These are phyloP conservation scores for Nautilus pompilius DNA, from an alignment of 1,140 invertebrate genomes.

Conservation along the genomic window DNA sequence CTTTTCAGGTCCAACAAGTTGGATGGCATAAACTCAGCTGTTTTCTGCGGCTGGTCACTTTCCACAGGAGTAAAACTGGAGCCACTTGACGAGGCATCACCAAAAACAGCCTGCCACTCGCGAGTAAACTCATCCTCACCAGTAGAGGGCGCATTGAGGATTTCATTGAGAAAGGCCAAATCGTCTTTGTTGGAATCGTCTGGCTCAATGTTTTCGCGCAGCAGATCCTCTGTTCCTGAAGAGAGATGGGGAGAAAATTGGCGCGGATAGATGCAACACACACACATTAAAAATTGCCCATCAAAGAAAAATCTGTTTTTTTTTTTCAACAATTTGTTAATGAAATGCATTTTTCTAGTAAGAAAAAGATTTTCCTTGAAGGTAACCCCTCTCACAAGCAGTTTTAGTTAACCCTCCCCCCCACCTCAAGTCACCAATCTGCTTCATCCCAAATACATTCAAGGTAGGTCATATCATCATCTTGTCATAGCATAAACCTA, in stretches of 20 bases:
- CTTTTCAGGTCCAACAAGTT: constrained; percentile 55
- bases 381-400: too few relatives aligned
- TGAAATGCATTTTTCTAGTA: not conserved
- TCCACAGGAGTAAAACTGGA: constrained; percentile 28
- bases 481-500: too few relatives aligned
- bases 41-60: constrained; percentile 22
- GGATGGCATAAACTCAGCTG: constrained; percentile 56
- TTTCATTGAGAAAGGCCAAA: constrained; percentile 57
- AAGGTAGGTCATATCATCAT: too few relatives aligned
- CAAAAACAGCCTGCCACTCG: constrained; percentile 54
- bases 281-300: not conserved
- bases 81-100: constrained; percentile 22
- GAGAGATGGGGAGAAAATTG: not conserved
- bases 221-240: constrained; percentile 46
- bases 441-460: too few relatives aligned
- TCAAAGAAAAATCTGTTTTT: not conserved
- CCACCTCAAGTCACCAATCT: too few relatives aligned
- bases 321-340: not conserved
- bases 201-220: constrained; percentile 44
- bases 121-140: constrained; percentile 48
- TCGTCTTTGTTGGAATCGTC: constrained; percentile 56
- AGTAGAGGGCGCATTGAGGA: constrained; percentile 51
- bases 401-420: too few relatives aligned
- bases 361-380: too few relatives aligned
- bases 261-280: not conserved